Conservation (phyloP, 2,113 vertebrate species). For the Hemibagrus wyckioides region DNA sequence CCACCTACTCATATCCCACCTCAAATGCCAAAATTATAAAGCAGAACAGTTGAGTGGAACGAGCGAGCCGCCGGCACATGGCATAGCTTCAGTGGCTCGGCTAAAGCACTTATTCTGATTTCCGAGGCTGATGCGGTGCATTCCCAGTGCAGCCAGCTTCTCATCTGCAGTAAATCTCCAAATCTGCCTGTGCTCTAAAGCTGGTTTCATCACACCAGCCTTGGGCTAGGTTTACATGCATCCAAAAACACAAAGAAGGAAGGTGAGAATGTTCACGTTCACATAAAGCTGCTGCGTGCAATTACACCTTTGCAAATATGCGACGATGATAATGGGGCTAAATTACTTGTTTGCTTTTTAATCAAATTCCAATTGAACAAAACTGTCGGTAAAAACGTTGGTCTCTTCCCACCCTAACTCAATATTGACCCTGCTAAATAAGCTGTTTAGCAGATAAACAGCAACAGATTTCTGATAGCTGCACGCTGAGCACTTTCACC, state of each 20-base stretch:
- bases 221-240: not conserved
- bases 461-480: not conserved
- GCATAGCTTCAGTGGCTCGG: slow-evolving; percentile 36
- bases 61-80: slow-evolving; percentile 19
- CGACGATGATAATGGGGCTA: not conserved
- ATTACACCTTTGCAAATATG: not conserved
- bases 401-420: not conserved
- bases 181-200: slow-evolving; percentile 9
- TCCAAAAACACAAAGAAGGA: not conserved
- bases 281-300: not conserved
- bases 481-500: not conserved
- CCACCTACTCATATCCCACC: slow-evolving; percentile 33
- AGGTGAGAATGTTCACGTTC: not conserved
- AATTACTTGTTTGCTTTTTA: not conserved
- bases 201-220: slow-evolving; percentile 23
- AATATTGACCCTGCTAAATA: not conserved
- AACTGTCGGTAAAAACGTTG: not conserved
- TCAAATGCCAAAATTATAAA: slow-evolving; percentile 46
- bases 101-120: slow-evolving; percentile 44
- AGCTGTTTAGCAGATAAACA: slow-evolving; percentile 3
- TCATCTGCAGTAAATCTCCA: slow-evolving; percentile 31
- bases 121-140: slow-evolving; percentile 27
- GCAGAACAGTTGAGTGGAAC: not conserved
- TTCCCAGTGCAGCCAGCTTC: slow-evolving; percentile 35
- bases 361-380: not conserved